phyloP scores from a whole-genome alignment of 2,113 vertebrate genomes.

The Otocyon megalotis region DNA sequence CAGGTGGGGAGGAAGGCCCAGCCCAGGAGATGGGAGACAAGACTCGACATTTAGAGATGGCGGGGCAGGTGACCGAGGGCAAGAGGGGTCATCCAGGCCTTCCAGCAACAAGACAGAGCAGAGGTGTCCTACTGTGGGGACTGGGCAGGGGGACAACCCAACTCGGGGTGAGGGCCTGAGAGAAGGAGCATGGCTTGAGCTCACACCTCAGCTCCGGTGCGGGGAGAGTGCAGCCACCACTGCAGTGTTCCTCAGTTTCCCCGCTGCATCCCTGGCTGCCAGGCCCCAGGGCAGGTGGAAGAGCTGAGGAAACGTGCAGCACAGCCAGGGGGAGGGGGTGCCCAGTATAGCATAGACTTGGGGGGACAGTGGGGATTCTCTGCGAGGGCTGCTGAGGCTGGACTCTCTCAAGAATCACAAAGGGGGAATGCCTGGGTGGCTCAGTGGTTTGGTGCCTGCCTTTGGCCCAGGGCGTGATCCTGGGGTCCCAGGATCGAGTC shows the following conservation, averaged over 20 bases:
- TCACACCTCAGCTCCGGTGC: neutral
- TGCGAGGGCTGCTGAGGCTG: neutral
- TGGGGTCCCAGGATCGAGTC: too few relatives aligned
- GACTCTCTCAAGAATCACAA: neutral
- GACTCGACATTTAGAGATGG: neutral
- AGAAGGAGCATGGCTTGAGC: rapidly evolving
- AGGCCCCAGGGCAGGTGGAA: neutral
- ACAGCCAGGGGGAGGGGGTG: too few relatives aligned
- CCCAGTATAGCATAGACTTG: neutral
- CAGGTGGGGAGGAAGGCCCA: neutral
- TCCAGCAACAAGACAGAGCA: neutral
- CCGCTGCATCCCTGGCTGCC: rapidly evolving
- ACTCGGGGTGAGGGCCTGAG: neutral
- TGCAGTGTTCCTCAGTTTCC: rapidly evolving
- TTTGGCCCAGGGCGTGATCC: too few relatives aligned
- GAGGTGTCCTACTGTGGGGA: rapidly evolving
- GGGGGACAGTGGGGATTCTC: neutral
- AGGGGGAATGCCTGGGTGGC: neutral
- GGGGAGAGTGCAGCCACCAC: rapidly evolving
- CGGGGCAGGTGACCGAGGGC: neutral
- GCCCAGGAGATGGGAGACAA: neutral
- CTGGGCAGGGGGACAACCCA: neutral
- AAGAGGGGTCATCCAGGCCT: neutral
- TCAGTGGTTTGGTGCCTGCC: too few relatives aligned
- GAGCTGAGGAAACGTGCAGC: too few relatives aligned